phyloP scores from a whole-genome alignment of 2,113 vertebrate genomes.

The Epinephelus lanceolatus region DNA sequence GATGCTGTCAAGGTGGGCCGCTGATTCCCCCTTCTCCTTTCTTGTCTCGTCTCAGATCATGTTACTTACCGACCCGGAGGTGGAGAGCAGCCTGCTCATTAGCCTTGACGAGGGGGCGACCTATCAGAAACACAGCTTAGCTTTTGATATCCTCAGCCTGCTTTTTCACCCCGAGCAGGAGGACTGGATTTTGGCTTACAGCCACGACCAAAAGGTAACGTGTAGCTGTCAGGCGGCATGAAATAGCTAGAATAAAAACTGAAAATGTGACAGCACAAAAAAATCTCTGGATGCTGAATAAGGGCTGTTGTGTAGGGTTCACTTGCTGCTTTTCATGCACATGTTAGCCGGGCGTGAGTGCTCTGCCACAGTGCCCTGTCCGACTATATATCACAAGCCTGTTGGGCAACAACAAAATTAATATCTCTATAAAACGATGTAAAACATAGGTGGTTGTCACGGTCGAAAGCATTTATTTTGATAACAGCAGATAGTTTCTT shows the following conservation, averaged over 20 bases:
- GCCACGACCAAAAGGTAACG: conserved; percentile 95
- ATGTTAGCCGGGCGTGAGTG: not conserved
- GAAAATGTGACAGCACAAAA: conserved; percentile 22
- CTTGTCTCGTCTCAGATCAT: conserved; percentile 88
- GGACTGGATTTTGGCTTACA: conserved; percentile 96
- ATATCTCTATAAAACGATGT: conserved; percentile 8
- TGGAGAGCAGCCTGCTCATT: conserved; percentile 95
- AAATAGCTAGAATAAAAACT: conserved; percentile 30
- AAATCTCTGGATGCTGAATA: conserved; percentile 12
- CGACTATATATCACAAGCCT: not conserved
- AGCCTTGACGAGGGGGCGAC: conserved; percentile 96
- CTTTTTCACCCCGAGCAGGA: conserved; percentile 96
- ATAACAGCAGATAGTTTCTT: conserved; percentile 11
- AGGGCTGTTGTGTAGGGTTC: conserved; percentile 16
- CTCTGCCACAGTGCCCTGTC: not conserved
- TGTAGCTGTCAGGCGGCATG: conserved; percentile 51
- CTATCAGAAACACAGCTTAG: conserved; percentile 94
- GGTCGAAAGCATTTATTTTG: conserved; percentile 20
- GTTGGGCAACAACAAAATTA: not conserved
- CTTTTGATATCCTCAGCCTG: conserved; percentile 94
- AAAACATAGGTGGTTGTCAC: conserved; percentile 13
- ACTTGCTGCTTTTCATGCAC: conserved; percentile 3
- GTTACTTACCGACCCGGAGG: conserved; percentile 95
- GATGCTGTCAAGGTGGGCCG: conserved; percentile 65
- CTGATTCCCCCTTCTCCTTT: conserved; percentile 66